Evolutionary conservation across 1,140 invertebrate species (phyloP).

Genomic region (Cheumatopsyche charites): DNA sequence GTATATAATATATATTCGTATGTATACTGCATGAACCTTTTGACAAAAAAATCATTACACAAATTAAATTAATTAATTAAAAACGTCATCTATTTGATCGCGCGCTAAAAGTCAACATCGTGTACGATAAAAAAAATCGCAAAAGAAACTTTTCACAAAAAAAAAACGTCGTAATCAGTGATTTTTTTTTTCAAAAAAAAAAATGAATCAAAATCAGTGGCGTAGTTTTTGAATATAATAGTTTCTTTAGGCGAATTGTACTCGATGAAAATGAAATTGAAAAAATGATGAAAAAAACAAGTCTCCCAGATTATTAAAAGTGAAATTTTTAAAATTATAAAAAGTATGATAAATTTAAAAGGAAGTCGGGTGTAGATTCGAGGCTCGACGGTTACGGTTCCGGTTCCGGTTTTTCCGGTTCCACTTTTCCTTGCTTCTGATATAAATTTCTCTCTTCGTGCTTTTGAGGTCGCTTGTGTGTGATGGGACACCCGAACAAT

Average conservation of each 20-base stretch:
- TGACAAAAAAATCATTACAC: constrained; percentile 9
- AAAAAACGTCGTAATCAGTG: no score
- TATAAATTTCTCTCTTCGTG: not conserved
- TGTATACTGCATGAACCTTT: constrained; percentile 5
- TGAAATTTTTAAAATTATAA: not conserved
- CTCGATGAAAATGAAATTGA: no score
- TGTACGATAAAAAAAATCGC: no score
- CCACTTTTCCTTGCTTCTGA: constrained; percentile 26
- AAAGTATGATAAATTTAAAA: constrained; percentile 15
- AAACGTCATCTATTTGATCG: not conserved
- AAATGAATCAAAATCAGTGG: no score
- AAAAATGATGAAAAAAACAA: no score
- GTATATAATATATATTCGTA: constrained; percentile 16
- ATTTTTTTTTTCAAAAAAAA: no score
- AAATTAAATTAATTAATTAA: constrained; percentile 2
- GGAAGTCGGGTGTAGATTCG: constrained; percentile 19
- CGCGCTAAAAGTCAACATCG: no score
- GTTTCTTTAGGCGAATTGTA: no score
- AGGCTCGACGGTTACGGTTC: constrained; percentile 26
- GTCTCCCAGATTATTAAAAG: no score
- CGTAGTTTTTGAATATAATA: no score
- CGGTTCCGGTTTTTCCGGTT: constrained; percentile 12
- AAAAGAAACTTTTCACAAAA: no score
- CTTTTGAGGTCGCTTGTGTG: constrained; percentile 1
- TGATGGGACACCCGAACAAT: not conserved